phyloP scores from a whole-genome alignment of 1,140 invertebrate species.

The Popillia japonica region DNA sequence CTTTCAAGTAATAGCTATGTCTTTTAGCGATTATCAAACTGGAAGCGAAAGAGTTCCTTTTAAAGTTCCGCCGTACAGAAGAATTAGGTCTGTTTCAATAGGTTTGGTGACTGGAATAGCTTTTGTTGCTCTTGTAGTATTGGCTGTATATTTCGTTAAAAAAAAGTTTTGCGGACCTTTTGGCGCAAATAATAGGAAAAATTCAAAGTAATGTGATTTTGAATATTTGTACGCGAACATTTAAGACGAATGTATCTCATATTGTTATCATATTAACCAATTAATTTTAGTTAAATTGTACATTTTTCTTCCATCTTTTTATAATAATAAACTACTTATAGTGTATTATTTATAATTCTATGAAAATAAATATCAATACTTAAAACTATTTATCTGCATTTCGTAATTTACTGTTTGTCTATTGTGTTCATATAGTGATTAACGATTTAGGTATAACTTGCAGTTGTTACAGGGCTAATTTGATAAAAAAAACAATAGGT shows the following conservation, averaged over 20 bases:
- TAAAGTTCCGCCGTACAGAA: slow-evolving; percentile 69
- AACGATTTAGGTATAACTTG: neutral
- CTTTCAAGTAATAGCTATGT: slow-evolving; percentile 72
- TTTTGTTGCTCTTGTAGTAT: slow-evolving; percentile 67
- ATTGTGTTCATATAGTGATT: too few relatives aligned
- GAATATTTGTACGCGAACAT: neutral
- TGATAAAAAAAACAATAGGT: too few relatives aligned
- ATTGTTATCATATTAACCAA: neutral
- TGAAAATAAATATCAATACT: neutral
- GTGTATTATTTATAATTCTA: neutral
- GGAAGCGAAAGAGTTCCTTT: slow-evolving; percentile 66
- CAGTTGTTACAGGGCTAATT: neutral
- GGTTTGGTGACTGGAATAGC: slow-evolving; percentile 64
- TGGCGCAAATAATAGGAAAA: neutral
- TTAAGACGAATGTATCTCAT: neutral
- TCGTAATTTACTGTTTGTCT: neutral
- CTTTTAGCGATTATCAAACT: slow-evolving; percentile 64
- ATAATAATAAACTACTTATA: neutral
- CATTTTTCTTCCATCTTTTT: neutral
- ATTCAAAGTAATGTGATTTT: neutral
- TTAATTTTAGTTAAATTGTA: neutral
- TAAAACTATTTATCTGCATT: neutral
- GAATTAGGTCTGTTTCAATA: slow-evolving; percentile 69
- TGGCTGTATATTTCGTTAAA: slow-evolving; percentile 68
- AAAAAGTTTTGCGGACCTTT: slow-evolving; percentile 60